Base-by-base conservation (phyloP, 1,140 invertebrate species). In the Steinernema feltiae region DNA sequence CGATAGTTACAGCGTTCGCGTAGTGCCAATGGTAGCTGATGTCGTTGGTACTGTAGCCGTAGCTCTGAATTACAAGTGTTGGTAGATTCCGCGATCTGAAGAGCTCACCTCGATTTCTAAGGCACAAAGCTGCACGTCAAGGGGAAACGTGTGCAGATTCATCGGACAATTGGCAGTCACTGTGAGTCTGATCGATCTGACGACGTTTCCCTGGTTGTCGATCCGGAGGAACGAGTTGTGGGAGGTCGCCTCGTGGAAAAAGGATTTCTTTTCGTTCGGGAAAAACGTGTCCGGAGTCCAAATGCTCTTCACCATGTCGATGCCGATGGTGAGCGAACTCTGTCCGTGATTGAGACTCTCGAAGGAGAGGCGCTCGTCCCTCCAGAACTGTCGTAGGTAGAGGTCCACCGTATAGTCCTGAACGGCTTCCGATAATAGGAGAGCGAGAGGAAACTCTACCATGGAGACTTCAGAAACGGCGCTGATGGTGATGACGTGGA, bases 331-430 rank as follows among this genome's bases (percentile, higher is more conserved):
- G 41, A 69, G 21, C 7, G 77, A 76, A 21, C 76, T 35, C 21
- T 83, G 35, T 32, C 82, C 71, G 2, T 74, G 71, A 30, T 69
- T 72, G 46, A 82, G 46, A 27, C 31, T 92, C 87, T 91, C 91
- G 89, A 95, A 97, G 77, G 92, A 92, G 86, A 97, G 90, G 84
- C 95, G 90, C 78, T 93, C 92, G 88, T 98, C 95, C 86, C 92
- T 94, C 95, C 95, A 98, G 89, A 94, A 94, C 90, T 97, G 95
- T 87, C 95, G 93, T 89, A 98, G 95, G 91, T 97, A 97, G 90
- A 98, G 95, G 90, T 98, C 95, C 90, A 97, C 89, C 77, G 95
- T 97, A 89, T 97, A 98, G 90, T 98, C 95, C 94, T 97, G 88
- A 71, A 84, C 81, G 80, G 75, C 17, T 3, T 15, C 0, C 27